Conservation (phyloP, 2,888 invertebrate genomes). For the Pammene fasciana region DNA sequence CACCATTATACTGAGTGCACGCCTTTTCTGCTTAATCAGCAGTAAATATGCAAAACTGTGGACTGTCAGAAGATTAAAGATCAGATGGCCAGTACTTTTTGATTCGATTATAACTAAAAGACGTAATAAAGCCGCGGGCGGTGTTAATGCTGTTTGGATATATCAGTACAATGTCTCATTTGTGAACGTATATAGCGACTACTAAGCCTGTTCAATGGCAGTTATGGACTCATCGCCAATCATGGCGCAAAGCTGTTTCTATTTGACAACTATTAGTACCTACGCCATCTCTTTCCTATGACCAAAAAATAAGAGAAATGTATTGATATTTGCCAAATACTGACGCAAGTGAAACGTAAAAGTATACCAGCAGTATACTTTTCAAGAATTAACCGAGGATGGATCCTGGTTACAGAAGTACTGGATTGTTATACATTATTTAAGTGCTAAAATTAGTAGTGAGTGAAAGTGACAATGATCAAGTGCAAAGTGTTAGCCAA, state of each 20-base stretch:
- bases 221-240: conserved; percentile 20
- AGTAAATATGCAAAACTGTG: too few species aligned
- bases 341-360: not conserved
- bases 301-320: not conserved
- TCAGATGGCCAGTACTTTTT: not conserved
- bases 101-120: not conserved
- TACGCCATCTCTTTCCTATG: not conserved
- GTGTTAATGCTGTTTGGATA: not conserved
- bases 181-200: not conserved
- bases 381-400: too few species aligned
- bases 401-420: conserved; percentile 14
- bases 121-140: not conserved
- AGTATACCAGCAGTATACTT: too few species aligned
- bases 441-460: conserved; percentile 30
- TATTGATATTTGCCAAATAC: not conserved
- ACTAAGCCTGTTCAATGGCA: not conserved
- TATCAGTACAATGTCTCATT: conserved; percentile 2
- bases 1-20: not conserved
- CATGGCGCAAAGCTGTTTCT: not conserved
- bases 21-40: too few species aligned
- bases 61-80: too few species aligned
- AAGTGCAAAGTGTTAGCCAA: conserved; percentile 42
- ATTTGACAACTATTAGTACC: not conserved
- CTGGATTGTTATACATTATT: conserved; percentile 17
- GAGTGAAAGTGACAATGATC: conserved; percentile 34